Evolutionary conservation across 30 jellyfish, hydroid and myxozoan species (phyloP), one percentile per base, ranked within the genome.

Genomic region (Morbakka virulenta): DNA sequence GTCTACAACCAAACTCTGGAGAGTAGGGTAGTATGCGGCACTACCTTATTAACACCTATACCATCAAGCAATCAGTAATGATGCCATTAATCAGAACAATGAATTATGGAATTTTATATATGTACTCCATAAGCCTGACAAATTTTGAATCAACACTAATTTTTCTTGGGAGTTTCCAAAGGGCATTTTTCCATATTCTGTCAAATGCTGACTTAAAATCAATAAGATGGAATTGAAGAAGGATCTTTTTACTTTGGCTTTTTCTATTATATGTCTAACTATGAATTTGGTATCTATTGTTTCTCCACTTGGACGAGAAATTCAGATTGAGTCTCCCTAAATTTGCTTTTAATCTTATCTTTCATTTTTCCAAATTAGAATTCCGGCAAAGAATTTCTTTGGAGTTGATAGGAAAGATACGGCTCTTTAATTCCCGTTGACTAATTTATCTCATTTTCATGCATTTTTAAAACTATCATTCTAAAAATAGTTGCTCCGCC

Each of bases 281-380:
- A 41, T 41, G 17, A 41, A 41, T 6, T 6, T 17, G 17, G 57
- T 17, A 17, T 41, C 57, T 6, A 9, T 41, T n/a, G n/a, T 41
- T 41, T 17, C 57, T 17, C 17, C 17, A 41, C 57, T 41, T 41
- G 57, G n/a, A n/a, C 17, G 57, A 6, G 57, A 41, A 41, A 41
- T 17, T 17, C 57, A 41, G 17, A 41, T 17, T 41, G 57, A 6
- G 57, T 41, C 13, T 41, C 57, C 13, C 57, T 41, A 41, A 41
- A 41, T 6, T 17, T 41, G 17, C 17, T 41, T 9, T 41, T 41
- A 6, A 17, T 65, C 26, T 69, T 68, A 14, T 1, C 36, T 57
- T 14, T 64, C 81, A 95, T 35, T 89, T 89, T 62, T 50, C 90
- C 67, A 80, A 84, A 30, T 64, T 89, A n/a, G n/a, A n/a, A n/a